A percentile compares a stretch with the other conserved stretches of the same genome.
These are phyloP conservation scores for Beaufortia kweichowensis DNA, from an alignment of 2,113 vertebrate species.

Conservation along the genomic window DNA sequence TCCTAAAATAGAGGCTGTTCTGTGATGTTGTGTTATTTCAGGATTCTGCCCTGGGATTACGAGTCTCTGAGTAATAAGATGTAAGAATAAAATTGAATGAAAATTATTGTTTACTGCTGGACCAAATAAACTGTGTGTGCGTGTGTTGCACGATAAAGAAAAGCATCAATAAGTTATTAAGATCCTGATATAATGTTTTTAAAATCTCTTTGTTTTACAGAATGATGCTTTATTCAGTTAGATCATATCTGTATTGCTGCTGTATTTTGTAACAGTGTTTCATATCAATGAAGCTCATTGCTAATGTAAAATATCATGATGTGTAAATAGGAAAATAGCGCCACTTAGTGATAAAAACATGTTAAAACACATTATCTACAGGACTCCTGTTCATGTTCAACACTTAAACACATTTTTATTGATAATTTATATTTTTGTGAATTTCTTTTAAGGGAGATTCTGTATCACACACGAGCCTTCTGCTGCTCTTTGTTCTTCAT, in stretches of 20 bases:
- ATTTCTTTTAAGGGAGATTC: too few relatives aligned
- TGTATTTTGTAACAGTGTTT: neutral
- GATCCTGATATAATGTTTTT: neutral
- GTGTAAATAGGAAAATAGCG: neutral
- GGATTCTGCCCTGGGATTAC: slow-evolving; percentile 33
- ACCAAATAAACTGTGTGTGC: neutral
- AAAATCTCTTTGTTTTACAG: neutral
- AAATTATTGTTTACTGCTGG: neutral
- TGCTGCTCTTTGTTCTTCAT: too few relatives aligned
- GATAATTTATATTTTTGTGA: too few relatives aligned
- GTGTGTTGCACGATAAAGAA: neutral
- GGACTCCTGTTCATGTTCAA: too few relatives aligned
- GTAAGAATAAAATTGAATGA: slow-evolving; percentile 46
- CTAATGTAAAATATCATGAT: neutral
- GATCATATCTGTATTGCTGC: neutral
- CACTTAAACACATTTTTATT: too few relatives aligned
- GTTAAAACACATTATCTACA: neutral
- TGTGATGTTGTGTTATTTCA: slow-evolving; percentile 33
- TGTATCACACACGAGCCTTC: too few relatives aligned
- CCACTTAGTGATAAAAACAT: neutral
- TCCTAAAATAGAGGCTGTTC: slow-evolving; percentile 43
- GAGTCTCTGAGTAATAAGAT: slow-evolving; percentile 40
- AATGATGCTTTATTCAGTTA: neutral
- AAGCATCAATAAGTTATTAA: neutral
- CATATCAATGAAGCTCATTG: neutral